These are phyloP conservation scores for Mycalesis mineus DNA, from an alignment of 2,888 invertebrate species.

Conservation along the genomic window DNA sequence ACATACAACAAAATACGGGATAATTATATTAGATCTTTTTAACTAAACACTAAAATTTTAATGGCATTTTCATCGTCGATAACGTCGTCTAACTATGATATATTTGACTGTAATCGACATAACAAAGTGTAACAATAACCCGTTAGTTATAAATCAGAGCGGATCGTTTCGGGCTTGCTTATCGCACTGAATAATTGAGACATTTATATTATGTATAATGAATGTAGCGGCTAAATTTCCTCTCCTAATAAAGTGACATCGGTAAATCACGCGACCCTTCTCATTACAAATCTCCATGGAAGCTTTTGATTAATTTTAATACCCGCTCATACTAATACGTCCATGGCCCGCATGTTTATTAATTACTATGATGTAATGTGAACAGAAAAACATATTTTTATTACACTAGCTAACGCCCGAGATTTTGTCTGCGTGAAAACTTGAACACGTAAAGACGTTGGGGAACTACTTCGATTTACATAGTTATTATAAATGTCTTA, in stretches of 20 bases:
- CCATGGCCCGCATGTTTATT: neutral
- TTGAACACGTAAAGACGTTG: too few species aligned
- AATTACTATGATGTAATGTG: neutral
- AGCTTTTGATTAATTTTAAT: constrained; percentile 28
- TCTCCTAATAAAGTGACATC: constrained; percentile 27
- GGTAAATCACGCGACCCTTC: constrained; percentile 29
- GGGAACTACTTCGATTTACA: too few species aligned
- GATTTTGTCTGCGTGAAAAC: too few species aligned
- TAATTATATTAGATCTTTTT: too few species aligned
- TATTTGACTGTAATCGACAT: neutral
- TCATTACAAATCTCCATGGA: constrained; percentile 24
- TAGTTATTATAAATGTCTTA: too few species aligned
- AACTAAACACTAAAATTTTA: too few species aligned
- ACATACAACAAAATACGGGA: too few species aligned
- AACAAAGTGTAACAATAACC: neutral
- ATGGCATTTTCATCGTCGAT: too few species aligned
- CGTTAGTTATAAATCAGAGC: constrained; percentile 7
- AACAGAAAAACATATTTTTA: too few species aligned
- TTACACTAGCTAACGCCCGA: too few species aligned
- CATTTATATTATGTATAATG: constrained; percentile 11
- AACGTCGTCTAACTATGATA: neutral
- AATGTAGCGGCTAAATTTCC: constrained; percentile 10
- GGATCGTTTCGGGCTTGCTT: constrained; percentile 1
- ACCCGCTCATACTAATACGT: neutral
- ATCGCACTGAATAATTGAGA: constrained; percentile 14